phyloP scores from a whole-genome alignment of 2,888 invertebrate species.

The Alviniconcha strummeri region DNA sequence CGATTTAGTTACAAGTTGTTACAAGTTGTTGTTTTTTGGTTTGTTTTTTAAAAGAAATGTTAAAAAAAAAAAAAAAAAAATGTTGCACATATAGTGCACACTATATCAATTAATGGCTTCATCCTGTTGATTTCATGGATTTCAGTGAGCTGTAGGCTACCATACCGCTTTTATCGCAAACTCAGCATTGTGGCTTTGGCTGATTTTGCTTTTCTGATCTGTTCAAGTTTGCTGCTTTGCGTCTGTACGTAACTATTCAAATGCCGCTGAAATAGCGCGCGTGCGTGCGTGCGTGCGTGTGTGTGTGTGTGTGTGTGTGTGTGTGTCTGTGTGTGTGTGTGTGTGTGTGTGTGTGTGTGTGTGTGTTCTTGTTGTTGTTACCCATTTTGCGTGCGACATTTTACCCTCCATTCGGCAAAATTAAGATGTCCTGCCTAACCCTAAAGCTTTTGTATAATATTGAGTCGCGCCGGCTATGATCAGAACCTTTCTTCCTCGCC shows the following conservation, averaged over 20 bases:
- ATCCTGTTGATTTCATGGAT: neutral
- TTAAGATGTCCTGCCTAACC: neutral
- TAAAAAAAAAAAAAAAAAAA: no score
- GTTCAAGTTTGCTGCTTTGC: neutral
- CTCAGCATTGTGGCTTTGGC: neutral
- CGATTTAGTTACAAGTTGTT: no score
- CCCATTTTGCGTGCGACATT: no score
- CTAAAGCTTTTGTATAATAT: neutral
- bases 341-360: slow-evolving; percentile 22
- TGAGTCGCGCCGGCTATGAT: neutral
- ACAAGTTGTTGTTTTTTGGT: no score
- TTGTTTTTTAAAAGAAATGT: no score
- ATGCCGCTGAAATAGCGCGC: neutral
- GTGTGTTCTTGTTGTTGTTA: neutral
- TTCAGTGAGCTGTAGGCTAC: neutral
- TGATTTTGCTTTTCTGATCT: neutral
- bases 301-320: slow-evolving; percentile 2
- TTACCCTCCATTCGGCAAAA: neutral
- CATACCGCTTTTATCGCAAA: neutral
- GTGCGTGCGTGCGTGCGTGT: neutral
- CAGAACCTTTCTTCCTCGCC: neutral
- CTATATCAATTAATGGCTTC: no score
- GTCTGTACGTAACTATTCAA: neutral
- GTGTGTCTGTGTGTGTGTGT: neutral
- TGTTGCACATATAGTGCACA: no score